These are phyloP conservation scores for Drosophila orena DNA, from an alignment of 1,140 invertebrate genomes.

Conservation along the genomic window DNA sequence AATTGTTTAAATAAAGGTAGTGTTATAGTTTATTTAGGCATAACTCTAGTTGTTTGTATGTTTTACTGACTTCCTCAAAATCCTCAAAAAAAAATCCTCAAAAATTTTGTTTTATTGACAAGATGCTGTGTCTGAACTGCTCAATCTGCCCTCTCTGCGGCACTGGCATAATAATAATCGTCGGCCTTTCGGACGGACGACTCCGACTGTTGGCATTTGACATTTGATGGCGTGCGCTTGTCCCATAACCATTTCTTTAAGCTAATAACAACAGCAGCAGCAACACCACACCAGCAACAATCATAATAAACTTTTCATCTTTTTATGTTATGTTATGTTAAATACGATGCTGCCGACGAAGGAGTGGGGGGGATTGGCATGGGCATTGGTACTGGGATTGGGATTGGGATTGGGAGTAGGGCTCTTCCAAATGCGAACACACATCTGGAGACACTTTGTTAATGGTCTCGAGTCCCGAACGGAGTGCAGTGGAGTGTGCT, in stretches of 20 bases:
- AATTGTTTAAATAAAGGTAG: no score
- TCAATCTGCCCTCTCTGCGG: constrained; percentile 4
- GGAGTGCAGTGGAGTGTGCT: constrained; percentile 6
- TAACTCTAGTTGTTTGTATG: no score
- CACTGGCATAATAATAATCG: constrained; percentile 25
- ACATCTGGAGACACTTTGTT: constrained; percentile 83
- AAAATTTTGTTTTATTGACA: no score
- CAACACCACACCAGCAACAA: constrained; percentile 57
- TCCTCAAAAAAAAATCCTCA: no score
- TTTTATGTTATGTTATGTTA: constrained; percentile 83
- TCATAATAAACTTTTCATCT: constrained; percentile 83
- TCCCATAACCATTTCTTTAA: constrained; percentile 78
- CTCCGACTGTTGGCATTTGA: constrained; percentile 70
- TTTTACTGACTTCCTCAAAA: no score
- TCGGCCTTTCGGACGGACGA: constrained; percentile 20
- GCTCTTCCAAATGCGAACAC: constrained; percentile 36
- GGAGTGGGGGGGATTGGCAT: constrained; percentile 4
- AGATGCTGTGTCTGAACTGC: background rate
- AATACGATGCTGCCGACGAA: constrained; percentile 67
- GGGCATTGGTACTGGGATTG: constrained; percentile 3
- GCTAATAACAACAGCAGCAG: constrained; percentile 69
- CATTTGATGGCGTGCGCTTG: constrained; percentile 71
- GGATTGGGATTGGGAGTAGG: background rate
- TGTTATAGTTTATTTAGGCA: no score
- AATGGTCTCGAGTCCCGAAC: constrained; percentile 55